phyloP scores from a whole-genome alignment of 2,888 invertebrate genomes.

The Lycocerus yunnanus region DNA sequence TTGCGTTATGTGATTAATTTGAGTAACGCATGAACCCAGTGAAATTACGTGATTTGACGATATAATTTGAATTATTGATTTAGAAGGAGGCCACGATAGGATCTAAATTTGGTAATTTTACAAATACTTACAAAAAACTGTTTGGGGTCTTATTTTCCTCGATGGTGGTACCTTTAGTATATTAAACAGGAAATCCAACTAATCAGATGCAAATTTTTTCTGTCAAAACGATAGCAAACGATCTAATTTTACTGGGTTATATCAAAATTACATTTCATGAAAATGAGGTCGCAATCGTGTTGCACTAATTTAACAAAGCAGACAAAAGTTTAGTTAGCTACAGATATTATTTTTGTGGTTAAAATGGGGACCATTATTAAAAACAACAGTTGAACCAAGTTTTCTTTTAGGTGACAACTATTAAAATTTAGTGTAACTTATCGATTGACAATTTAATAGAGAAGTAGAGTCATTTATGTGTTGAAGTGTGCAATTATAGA shows the following conservation, averaged over 20 bases:
- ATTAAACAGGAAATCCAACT: too few relatives aligned
- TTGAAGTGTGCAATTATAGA: not conserved
- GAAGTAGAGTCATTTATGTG: not conserved
- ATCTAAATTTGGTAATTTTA: too few relatives aligned
- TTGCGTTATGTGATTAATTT: not conserved
- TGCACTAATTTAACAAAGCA: not conserved
- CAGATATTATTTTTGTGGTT: not conserved
- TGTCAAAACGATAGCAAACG: too few relatives aligned
- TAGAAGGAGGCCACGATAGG: too few relatives aligned
- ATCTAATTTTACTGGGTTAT: not conserved
- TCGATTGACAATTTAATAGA: not conserved
- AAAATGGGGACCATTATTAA: not conserved
- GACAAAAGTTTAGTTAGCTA: not conserved
- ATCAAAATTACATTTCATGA: not conserved
- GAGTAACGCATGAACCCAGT: not conserved
- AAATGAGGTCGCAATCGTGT: not conserved
- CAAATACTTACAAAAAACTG: too few relatives aligned
- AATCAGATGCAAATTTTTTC: not conserved
- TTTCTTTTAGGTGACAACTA: not conserved
- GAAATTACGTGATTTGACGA: not conserved
- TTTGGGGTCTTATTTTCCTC: not conserved
- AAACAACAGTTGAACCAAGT: not conserved
- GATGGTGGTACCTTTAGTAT: not conserved
- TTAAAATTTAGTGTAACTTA: not conserved
- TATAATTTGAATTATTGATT: too few relatives aligned